Evolutionary conservation across 1,140 invertebrate genomes (phyloP), one percentile per base, ranked within the genome.

Genomic region (Nasonia longicornis): DNA sequence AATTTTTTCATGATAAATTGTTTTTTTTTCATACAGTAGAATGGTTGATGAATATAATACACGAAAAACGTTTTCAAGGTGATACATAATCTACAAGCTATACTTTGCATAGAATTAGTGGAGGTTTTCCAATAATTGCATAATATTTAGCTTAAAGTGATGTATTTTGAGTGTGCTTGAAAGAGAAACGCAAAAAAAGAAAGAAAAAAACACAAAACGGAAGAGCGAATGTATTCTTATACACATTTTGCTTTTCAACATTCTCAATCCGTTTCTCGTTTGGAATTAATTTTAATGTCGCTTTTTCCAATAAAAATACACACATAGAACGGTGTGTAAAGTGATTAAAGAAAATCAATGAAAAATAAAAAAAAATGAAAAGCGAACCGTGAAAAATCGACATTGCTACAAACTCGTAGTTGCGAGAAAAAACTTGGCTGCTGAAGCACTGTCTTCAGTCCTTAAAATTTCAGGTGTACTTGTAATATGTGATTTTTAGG

Each of bases 41-140:
- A 20, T 67, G 42, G 22, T 58, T 35, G 20, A 69, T 67, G 29
- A 1, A 75, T 38, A 16, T 38, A 16, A 29, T 10, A 74, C 2
- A 42, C 52, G 12, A 64, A 45, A 63, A 45, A 20, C 38, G 8
- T 29, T n/a, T 73, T 79, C 66, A 79, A 45, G 20, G 35, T 81
- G 84, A 85, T 85, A 84, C 85, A 74, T 87, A 86, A 87, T 86
- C 75, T 94, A 95, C 93, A 94, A 95, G 93, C 94, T 95, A 95
- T 95, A 95, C 95, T 95, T 95, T 95, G 95, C 95, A 95, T 95
- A 95, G 94, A 95, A 94, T 94, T 95, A 95, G 94, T 95, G 94
- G 93, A 95, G 84, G 94, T 95, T 95, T 95, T 94, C 93, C 93
- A 88, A 89, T 86, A 86, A 87, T 87, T 86, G 78, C 83, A 87